Percentiles rank a stretch among this genome's conserved stretches.
phyloP scores from a whole-genome alignment of 2,888 invertebrate genomes.

The Branchipolynoe longqiensis region DNA sequence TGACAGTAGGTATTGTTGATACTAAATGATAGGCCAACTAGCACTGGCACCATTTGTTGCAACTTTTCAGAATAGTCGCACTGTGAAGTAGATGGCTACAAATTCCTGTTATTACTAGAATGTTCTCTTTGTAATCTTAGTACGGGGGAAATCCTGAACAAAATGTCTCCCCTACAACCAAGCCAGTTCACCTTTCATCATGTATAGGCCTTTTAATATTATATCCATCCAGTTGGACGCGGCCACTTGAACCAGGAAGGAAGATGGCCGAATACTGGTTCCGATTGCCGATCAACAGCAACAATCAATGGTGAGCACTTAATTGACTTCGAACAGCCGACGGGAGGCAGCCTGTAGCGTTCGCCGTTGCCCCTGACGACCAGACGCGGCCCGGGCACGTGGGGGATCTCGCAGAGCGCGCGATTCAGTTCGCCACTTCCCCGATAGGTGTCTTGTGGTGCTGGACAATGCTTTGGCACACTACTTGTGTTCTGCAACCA shows the following conservation, averaged over 20 bases:
- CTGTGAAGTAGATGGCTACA: too few species aligned
- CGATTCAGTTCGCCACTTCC: not conserved
- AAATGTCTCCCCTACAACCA: too few species aligned
- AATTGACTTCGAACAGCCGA: slow-evolving; percentile 7
- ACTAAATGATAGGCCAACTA: too few species aligned
- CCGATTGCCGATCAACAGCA: not conserved
- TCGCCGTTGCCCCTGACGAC: slow-evolving; percentile 5
- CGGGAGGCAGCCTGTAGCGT: not conserved
- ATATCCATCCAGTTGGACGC: not conserved
- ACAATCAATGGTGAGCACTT: slow-evolving; percentile 5
- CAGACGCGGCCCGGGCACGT: not conserved
- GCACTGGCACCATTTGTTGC: too few species aligned
- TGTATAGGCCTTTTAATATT: too few species aligned
- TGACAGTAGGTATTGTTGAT: too few species aligned
- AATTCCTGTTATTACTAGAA: too few species aligned
- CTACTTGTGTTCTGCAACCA: not conserved
- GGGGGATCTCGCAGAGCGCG: not conserved
- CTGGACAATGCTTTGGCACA: not conserved
- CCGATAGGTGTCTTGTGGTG: not conserved
- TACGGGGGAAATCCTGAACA: too few species aligned
- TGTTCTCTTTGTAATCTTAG: too few species aligned
- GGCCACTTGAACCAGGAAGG: not conserved
- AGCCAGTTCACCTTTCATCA: too few species aligned
- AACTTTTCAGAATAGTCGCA: too few species aligned
- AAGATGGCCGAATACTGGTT: not conserved